Evolutionary conservation across 2,888 invertebrate genomes (phyloP), one percentile per base, ranked within the genome.

Genomic region (Nezara viridula): DNA sequence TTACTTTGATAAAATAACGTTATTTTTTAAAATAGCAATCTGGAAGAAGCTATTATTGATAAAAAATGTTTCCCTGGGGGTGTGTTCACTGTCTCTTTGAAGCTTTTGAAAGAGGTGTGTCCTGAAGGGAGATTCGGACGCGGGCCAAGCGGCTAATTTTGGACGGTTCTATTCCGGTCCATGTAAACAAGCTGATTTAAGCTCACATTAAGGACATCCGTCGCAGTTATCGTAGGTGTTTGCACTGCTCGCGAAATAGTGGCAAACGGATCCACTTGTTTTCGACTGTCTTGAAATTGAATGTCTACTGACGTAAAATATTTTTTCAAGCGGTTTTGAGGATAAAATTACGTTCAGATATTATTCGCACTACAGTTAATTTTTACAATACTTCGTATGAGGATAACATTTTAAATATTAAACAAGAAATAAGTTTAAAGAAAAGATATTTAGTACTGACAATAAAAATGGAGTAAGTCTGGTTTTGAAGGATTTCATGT

Each of bases 101-200:
- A 73, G 66, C 32, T 37, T 73, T 19, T 1, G n/a, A 32, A 19
- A 37, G 66, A 73, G 66, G 66, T 37, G 66, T 73, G 66, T 73
- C 66, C 37, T 6, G 66, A 73, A 19, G 66, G 27, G 27, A 6
- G 60, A 60, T 60, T 60, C 60, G 14, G 16, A 60, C 60, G 19
- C 32, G 66, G 32, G 66, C 66, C 32, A 73, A 37, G 32, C 1
- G 9, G 16, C 66, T 73, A 73, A 37, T 19, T 73, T 73, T 21
- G 37, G 66, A 73, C 7, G 27, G 32, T 73, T 73, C 66, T 73
- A 73, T 73, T 73, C 66, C 16, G 19, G 66, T 73, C 37, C 32
- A 37, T 73, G 66, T 73, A 73, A 73, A 73, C 66, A 73, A 73
- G 66, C 19, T 73, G 32, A 73, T 73, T 73, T 73, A 73, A 73